Evolutionary conservation across 1,140 invertebrate genomes (phyloP), one percentile per base, ranked within the genome.

Genomic region (Arion vulgaris): DNA sequence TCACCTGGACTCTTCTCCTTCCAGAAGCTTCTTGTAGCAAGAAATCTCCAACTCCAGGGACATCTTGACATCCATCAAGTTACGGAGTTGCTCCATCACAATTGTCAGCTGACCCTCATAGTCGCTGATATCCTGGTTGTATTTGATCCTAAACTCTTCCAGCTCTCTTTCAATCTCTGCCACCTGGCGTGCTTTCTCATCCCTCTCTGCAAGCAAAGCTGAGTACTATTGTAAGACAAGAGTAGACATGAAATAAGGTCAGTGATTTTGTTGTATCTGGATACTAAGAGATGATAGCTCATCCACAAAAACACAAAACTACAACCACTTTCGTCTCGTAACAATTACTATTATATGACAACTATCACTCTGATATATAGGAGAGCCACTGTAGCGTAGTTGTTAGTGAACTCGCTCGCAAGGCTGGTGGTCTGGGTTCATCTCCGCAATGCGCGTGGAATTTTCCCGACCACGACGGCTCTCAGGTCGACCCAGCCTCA

Each of bases 61-160:
- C 53, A 92, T 89, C 85, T 94, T 94, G 77, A 90, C 92, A 83
- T 93, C 93, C 88, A 90, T 89, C 32, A 91, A 84, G 23, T 80
- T 75, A 45, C 87, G 88, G 0, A 91, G 81, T 62, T 90, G 87
- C 15, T 85, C 76, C 15, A 91, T 85, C 41, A 89, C 87, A 68
- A 82, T 80, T 69, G 88, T 86, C 85, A 91, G 88, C 77, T 91
- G 88, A 13, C 66, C 26, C 53, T 85, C 72, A 32, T 85, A 79
- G 17, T 81, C 80, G 7, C 57, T 41, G 4, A 82, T 71, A 82
- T 88, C 74, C 83, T 83, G 76, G 77, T 86, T n/a, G 86, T 87
- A 72, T 84, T 88, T 74, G n/a, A 77, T 53, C n/a, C 41, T 80
- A 80, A 87, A 85, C 36, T 87, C 84, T 51, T 88, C 88, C 19